phyloP scores from a whole-genome alignment of 2,113 vertebrate genomes.

The Clarias batrachus region DNA sequence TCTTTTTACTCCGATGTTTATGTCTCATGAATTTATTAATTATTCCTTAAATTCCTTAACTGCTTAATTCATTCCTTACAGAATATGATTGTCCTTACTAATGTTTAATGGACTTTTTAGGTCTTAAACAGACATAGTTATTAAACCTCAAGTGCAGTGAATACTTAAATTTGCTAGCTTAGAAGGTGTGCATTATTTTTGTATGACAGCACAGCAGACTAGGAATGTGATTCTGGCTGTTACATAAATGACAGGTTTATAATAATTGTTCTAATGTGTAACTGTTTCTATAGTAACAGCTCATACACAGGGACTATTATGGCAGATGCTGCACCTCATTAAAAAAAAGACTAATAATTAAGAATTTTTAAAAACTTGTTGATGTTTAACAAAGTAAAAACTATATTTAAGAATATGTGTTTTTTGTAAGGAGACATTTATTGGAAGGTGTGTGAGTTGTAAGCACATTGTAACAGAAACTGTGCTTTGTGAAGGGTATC shows the following conservation, averaged over 20 bases:
- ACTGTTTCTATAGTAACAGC: background rate
- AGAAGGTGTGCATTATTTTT: background rate
- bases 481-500: background rate
- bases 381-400: background rate
- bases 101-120: background rate
- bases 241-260: background rate
- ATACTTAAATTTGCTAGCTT: background rate
- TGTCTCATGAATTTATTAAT: background rate
- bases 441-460: background rate
- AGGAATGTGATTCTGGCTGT: background rate
- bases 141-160: background rate
- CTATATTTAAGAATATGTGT: background rate
- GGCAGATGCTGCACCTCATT: background rate
- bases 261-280: background rate
- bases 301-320: background rate
- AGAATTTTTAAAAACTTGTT: background rate
- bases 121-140: background rate
- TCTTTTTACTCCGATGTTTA: background rate
- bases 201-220: background rate
- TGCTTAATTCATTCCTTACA: background rate
- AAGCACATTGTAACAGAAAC: background rate
- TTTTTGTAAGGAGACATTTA: background rate
- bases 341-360: background rate
- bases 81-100: background rate
- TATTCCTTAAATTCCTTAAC: background rate